These are phyloP conservation scores for Patella vulgata DNA, from an alignment of 1,140 invertebrate genomes.

Conservation along the genomic window DNA sequence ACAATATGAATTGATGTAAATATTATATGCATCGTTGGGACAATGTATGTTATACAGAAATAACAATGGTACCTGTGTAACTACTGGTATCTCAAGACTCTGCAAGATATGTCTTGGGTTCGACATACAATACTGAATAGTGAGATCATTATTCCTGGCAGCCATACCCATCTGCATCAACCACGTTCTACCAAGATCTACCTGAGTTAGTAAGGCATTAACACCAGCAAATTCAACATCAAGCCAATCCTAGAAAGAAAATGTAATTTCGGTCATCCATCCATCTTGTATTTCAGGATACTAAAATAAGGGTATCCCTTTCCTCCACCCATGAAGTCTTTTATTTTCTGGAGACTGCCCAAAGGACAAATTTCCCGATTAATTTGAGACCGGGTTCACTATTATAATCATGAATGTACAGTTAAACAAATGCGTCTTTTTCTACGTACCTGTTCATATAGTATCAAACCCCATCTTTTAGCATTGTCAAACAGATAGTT, in stretches of 20 bases:
- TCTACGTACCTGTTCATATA: slow-evolving; percentile 15
- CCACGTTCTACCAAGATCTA: slow-evolving; percentile 32
- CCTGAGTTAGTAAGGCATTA: slow-evolving; percentile 27
- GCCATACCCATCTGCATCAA: slow-evolving; percentile 37
- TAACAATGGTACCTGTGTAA: slow-evolving; percentile 39
- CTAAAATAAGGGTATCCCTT: too few relatives aligned
- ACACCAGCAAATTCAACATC: slow-evolving; percentile 33
- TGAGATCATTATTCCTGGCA: slow-evolving; percentile 27
- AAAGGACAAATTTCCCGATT: too few relatives aligned
- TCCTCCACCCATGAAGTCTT: too few relatives aligned
- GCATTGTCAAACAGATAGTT: slow-evolving; percentile 7
- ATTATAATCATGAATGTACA: too few relatives aligned
- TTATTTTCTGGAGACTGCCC: too few relatives aligned
- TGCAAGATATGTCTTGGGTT: slow-evolving; percentile 32
- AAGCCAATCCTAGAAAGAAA: slow-evolving; percentile 39
- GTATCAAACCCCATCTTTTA: slow-evolving; percentile 8
- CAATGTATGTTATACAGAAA: too few relatives aligned
- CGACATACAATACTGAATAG: slow-evolving; percentile 46
- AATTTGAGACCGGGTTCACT: too few relatives aligned
- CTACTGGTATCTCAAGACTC: slow-evolving; percentile 29
- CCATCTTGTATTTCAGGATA: too few relatives aligned
- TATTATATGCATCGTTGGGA: too few relatives aligned
- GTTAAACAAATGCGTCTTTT: too few relatives aligned
- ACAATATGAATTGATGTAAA: too few relatives aligned
- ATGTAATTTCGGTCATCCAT: too few relatives aligned